Percentiles rank a stretch among this genome's conserved stretches.
phyloP scores from a whole-genome alignment of 1,140 invertebrate genomes.

The Pollicipes pollicipes region DNA sequence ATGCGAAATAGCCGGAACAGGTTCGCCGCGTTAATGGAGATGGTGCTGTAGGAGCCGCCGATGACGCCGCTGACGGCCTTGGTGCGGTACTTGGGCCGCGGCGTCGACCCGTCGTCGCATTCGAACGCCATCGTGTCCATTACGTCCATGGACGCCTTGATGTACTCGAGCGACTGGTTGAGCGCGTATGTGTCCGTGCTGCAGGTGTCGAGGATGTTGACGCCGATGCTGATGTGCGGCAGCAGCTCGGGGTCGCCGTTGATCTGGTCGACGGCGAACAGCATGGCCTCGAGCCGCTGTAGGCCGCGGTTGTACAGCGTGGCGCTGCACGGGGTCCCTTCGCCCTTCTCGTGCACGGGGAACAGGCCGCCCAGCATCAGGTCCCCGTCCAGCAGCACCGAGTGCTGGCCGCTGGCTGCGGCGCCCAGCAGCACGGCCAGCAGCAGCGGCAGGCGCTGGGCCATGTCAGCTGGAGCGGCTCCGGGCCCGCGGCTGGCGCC shows the following conservation, averaged over 20 bases:
- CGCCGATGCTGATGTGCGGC: conserved; percentile 35
- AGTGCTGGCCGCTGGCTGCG: neutral
- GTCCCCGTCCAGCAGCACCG: conserved; percentile 28
- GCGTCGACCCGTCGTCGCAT: conserved; percentile 38
- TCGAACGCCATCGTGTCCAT: conserved; percentile 42
- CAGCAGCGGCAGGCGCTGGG: neutral
- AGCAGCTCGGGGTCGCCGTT: conserved; percentile 34
- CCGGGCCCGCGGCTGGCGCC: too few relatives aligned
- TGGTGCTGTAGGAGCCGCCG: conserved; percentile 49
- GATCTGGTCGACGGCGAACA: conserved; percentile 42
- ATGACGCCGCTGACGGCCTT: conserved; percentile 44
- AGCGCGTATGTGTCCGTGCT: conserved; percentile 42
- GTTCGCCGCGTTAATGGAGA: conserved; percentile 52
- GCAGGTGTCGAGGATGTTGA: conserved; percentile 43
- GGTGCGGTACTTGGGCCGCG: conserved; percentile 35
- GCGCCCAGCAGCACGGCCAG: neutral
- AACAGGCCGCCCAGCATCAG: conserved; percentile 44
- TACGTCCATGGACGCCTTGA: conserved; percentile 42
- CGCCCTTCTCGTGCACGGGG: conserved; percentile 40
- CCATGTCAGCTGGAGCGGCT: neutral
- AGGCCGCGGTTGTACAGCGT: conserved; percentile 35
- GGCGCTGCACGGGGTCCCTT: conserved; percentile 25
- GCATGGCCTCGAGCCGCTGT: conserved; percentile 44
- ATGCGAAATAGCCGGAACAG: conserved; percentile 40
- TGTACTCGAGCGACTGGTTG: conserved; percentile 45